Conservation (phyloP, 2,797 vertebrate genomes). For the Amniataba percoides region DNA sequence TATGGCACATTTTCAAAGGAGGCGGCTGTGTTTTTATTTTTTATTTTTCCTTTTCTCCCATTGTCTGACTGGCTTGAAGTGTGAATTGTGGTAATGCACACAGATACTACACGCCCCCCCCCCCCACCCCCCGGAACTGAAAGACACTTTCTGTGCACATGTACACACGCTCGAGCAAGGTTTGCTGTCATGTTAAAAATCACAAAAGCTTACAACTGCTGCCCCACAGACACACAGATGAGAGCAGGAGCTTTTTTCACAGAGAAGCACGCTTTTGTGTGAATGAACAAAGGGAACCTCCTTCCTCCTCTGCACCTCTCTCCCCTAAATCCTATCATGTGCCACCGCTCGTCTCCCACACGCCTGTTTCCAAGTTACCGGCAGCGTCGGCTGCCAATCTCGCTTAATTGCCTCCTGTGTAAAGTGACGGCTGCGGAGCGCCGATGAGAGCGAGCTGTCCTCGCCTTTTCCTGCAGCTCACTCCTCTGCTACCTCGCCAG, state of each 20-base stretch:
- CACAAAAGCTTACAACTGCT: slow-evolving; percentile 61
- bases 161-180: slow-evolving; percentile 42
- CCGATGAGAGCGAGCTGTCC: slow-evolving; percentile 54
- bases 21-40: slow-evolving; percentile 4
- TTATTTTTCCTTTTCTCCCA: slow-evolving; percentile 4
- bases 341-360: slow-evolving; percentile 76
- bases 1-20: slow-evolving; percentile 25
- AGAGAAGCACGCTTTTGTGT: slow-evolving; percentile 67
- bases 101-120: too few relatives aligned
- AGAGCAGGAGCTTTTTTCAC: slow-evolving; percentile 55
- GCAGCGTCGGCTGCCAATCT: slow-evolving; percentile 75
- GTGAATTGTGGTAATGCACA: too few relatives aligned
- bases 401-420: slow-evolving; percentile 78
- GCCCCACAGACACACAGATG: slow-evolving; percentile 43
- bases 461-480: slow-evolving; percentile 53
- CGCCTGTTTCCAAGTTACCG: slow-evolving; percentile 86
- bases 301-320: slow-evolving; percentile 58
- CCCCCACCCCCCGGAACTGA: too few relatives aligned
- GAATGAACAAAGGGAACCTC: slow-evolving; percentile 80
- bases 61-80: slow-evolving; percentile 22
- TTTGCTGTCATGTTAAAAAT: slow-evolving; percentile 61
- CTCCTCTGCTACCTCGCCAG: slow-evolving; percentile 33
- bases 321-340: slow-evolving; percentile 70
- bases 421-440: slow-evolving; percentile 70
- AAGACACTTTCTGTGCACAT: slow-evolving; percentile 25